phyloP scores from a whole-genome alignment of 2,113 vertebrate species.

The Lepus americanus region DNA sequence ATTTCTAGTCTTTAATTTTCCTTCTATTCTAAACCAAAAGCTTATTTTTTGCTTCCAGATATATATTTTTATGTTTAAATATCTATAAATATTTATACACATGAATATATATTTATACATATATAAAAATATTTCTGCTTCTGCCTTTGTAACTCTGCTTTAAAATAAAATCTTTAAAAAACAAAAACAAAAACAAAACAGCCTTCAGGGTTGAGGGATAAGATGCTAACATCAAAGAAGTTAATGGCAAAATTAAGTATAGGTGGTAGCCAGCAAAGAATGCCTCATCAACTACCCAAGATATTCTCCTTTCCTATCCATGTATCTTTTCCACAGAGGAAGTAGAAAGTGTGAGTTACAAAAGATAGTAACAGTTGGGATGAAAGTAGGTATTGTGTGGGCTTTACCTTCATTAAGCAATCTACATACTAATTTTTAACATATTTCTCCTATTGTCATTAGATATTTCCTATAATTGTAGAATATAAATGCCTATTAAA shows the following conservation, averaged over 20 bases:
- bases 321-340: not conserved
- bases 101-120: not conserved
- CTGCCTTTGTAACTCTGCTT: too few relatives aligned
- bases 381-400: not conserved
- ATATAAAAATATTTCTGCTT: not conserved
- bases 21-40: slow-evolving; percentile 50
- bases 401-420: slow-evolving; percentile 12
- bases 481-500: slow-evolving; percentile 30
- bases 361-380: not conserved
- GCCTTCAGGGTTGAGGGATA: not conserved
- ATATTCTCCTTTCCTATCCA: not conserved
- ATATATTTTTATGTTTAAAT: too few relatives aligned
- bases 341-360: not conserved
- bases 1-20: slow-evolving; percentile 48
- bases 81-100: too few relatives aligned
- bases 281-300: not conserved
- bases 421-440: slow-evolving; percentile 40
- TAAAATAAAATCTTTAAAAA: too few relatives aligned
- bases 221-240: not conserved
- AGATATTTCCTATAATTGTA: slow-evolving; percentile 33
- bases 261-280: not conserved
- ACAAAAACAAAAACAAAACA: not conserved
- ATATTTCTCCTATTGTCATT: not conserved
- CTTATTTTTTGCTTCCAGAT: slow-evolving; percentile 2
- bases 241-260: slow-evolving; percentile 27